Base-by-base conservation (phyloP, 30 jellyfish, hydroid and myxozoan genomes). In the Phacellophora camtschatica region DNA sequence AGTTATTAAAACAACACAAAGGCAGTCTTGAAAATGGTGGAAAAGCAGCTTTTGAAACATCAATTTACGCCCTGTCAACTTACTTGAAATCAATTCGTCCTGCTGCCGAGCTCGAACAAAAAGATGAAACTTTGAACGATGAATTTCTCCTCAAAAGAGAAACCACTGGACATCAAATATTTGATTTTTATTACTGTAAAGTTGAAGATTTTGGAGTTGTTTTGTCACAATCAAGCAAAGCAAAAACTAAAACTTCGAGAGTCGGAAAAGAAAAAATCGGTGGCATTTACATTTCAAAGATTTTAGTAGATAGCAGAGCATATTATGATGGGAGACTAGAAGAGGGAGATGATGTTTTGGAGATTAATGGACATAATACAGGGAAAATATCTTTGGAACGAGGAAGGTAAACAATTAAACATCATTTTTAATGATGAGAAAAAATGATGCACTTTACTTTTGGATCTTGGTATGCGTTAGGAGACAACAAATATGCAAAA, bases 301-400 rank as follows among this genome's bases (percentile, higher is more conserved):
- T 85, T 23, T 51, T 49, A 20, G 90, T 74, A n/a, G 96, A 85
- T 43, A 85, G 90, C 45, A 74, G 96, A 65, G 88, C 96, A 41
- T 85, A 85, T 67, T 85, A 85, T 55, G 96, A 85, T 74, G 96
- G 96, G 5, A 85, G 96, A 43, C 87, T 85, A 7, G 90, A 74
- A 56, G 75, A 45, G 43, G 90, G 86, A 3, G 96, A 85, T 53
- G 83, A 63, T 11, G 64, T 85, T 15, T 69, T 85, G 23, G 96
- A 85, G 53, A 85, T 85, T 1, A 85, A 85, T 74, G 96, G 96
- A 4, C 96, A 85, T 42, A 66, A 65, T 56, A 85, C 96, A 12
- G 90, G 65, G 72, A 85, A 75, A 55, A 74, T 85, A 74, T 63
- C 90, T 4, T 75, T 85, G 29, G 96, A 85, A 53, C 49, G 96